Conservation (phyloP, 2,888 invertebrate species). For the Orthosia gothica region DNA sequence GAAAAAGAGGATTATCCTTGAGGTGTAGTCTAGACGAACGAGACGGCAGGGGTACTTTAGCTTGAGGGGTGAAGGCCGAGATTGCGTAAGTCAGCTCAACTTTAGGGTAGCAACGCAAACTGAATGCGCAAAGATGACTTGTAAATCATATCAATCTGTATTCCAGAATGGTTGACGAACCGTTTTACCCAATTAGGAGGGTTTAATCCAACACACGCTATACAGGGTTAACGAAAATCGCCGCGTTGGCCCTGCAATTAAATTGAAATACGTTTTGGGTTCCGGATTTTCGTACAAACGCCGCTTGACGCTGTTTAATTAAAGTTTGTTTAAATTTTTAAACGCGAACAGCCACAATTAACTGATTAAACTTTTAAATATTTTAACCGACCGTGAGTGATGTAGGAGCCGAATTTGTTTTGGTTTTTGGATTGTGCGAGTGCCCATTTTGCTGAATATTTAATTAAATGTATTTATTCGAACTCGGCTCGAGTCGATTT, state of each 20-base stretch:
- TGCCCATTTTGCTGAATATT: slow-evolving; percentile 20
- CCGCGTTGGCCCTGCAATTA: slow-evolving; percentile 72
- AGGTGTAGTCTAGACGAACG: slow-evolving; percentile 52
- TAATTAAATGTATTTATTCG: slow-evolving; percentile 30
- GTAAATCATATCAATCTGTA: slow-evolving; percentile 41
- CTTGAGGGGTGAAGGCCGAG: slow-evolving; percentile 73
- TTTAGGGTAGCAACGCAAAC: slow-evolving; percentile 36
- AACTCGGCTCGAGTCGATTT: slow-evolving; percentile 5
- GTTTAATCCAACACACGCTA: slow-evolving; percentile 59
- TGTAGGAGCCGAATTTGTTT: slow-evolving; percentile 47
- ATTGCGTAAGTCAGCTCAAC: slow-evolving; percentile 73
- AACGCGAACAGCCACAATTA: slow-evolving; percentile 71
- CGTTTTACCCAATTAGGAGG: slow-evolving; percentile 62
- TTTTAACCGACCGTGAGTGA: slow-evolving; percentile 62
- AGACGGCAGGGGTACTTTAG: slow-evolving; percentile 48
- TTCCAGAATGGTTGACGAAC: slow-evolving; percentile 33
- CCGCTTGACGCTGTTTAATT: slow-evolving; percentile 73
- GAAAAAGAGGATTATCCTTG: slow-evolving; percentile 50
- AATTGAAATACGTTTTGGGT: slow-evolving; percentile 78
- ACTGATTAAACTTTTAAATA: slow-evolving; percentile 73
- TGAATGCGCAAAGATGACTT: slow-evolving; percentile 25
- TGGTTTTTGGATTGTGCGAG: slow-evolving; percentile 24
- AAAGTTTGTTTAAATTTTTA: slow-evolving; percentile 72
- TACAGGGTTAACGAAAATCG: slow-evolving; percentile 68
- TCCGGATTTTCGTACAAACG: slow-evolving; percentile 72